Evolutionary conservation across 2,888 invertebrate genomes (phyloP).

Genomic region (Folsomia candida): DNA sequence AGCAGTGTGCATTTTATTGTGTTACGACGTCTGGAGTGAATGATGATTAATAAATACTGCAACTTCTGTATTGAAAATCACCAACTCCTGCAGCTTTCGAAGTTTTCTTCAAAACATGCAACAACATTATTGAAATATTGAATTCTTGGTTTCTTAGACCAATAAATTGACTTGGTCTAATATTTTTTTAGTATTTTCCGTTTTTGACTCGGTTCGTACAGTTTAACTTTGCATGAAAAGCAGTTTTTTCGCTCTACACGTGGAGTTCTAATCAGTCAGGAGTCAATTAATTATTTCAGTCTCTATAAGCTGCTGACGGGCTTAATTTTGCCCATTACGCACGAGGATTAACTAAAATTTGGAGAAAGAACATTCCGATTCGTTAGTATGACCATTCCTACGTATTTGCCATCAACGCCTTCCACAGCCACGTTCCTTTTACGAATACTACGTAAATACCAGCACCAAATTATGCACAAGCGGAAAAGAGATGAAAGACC

Average conservation of each 20-base stretch:
- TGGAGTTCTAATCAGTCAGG: background rate
- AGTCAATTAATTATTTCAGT: constrained; percentile 12
- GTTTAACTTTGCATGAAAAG: too few species aligned
- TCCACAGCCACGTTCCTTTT: background rate
- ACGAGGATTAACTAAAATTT: background rate
- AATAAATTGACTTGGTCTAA: too few species aligned
- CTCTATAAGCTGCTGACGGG: background rate
- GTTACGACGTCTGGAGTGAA: too few species aligned
- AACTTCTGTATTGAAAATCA: too few species aligned
- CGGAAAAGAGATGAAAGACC: background rate
- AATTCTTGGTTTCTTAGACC: too few species aligned
- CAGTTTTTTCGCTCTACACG: background rate
- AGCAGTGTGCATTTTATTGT: too few species aligned
- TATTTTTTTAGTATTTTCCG: too few species aligned
- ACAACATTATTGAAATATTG: too few species aligned
- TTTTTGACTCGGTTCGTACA: too few species aligned
- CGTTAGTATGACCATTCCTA: background rate
- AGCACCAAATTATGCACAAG: background rate
- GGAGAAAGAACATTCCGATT: background rate
- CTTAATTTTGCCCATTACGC: background rate
- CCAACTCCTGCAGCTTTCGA: too few species aligned
- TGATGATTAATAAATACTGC: too few species aligned
- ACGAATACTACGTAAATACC: background rate
- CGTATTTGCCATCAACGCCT: background rate
- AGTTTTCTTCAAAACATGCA: too few species aligned